phyloP scores from a whole-genome alignment of 2,888 invertebrate genomes.

The Eilema sororculum region DNA sequence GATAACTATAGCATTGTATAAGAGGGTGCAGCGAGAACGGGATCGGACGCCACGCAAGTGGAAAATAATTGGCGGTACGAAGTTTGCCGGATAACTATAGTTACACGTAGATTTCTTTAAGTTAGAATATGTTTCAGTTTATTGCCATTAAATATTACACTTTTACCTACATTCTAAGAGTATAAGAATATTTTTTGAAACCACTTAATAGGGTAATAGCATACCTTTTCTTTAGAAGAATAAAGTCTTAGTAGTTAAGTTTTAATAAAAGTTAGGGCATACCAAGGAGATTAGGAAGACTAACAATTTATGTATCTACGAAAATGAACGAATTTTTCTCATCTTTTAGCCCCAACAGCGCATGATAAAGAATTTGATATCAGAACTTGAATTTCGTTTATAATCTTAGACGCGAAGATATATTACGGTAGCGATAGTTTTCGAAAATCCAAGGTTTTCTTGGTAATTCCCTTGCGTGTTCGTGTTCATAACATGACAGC shows the following conservation, averaged over 20 bases:
- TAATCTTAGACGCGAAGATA: conserved; percentile 29
- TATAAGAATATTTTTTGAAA: not conserved
- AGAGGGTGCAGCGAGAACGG: no score
- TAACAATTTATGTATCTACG: not conserved
- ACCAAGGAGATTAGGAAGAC: not conserved
- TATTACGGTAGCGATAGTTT: conserved; percentile 37
- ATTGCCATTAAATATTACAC: no score
- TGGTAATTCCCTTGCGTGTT: conserved; percentile 51
- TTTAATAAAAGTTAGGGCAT: no score
- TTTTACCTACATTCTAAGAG: not conserved
- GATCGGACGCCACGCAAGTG: no score
- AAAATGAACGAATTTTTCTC: not conserved
- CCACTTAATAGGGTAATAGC: not conserved
- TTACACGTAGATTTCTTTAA: no score
- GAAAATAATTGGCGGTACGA: no score
- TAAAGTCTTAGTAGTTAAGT: not conserved
- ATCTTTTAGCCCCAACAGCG: not conserved
- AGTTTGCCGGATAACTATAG: no score
- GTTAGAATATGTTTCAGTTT: no score
- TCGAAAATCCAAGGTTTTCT: conserved; percentile 42
- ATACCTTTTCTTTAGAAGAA: not conserved
- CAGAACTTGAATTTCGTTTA: conserved; percentile 24
- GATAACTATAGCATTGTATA: no score
- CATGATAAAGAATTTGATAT: conserved; percentile 11
- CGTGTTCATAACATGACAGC: conserved; percentile 57